These are phyloP conservation scores for Rhincodon typus DNA, from an alignment of 2,797 vertebrate species.

Conservation along the genomic window DNA sequence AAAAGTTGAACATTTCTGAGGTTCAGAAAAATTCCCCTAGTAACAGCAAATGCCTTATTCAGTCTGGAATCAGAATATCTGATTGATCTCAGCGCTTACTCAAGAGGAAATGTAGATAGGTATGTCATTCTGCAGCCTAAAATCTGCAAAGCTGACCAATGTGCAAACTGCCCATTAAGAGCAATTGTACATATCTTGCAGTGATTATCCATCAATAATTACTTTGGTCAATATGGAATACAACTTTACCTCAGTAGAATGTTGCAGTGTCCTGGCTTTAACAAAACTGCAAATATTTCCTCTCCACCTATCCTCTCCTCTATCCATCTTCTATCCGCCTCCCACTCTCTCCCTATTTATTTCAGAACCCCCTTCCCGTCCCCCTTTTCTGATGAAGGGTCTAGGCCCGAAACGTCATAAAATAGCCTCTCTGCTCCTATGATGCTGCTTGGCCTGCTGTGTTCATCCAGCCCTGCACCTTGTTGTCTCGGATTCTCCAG, in stretches of 20 bases:
- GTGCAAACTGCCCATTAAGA: background rate
- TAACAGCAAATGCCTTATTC: background rate
- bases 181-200: background rate
- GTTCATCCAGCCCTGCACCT: no score
- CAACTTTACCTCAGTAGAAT: background rate
- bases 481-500: no score
- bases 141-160: background rate
- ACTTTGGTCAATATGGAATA: background rate
- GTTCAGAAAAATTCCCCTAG: background rate
- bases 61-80: background rate
- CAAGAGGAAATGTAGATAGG: background rate
- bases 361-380: no score
- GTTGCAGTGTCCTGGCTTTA: background rate
- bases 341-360: no score
- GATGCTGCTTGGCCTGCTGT: no score
- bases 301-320: no score
- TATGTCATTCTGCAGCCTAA: background rate
- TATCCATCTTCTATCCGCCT: no score
- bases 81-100: background rate
- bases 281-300: background rate
- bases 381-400: no score
- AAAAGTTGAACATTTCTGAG: background rate
- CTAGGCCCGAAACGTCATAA: no score
- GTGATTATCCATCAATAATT: background rate
- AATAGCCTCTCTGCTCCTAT: no score